Evolutionary conservation across 2,113 vertebrate genomes (phyloP).

Genomic region (Euleptes europaea): DNA sequence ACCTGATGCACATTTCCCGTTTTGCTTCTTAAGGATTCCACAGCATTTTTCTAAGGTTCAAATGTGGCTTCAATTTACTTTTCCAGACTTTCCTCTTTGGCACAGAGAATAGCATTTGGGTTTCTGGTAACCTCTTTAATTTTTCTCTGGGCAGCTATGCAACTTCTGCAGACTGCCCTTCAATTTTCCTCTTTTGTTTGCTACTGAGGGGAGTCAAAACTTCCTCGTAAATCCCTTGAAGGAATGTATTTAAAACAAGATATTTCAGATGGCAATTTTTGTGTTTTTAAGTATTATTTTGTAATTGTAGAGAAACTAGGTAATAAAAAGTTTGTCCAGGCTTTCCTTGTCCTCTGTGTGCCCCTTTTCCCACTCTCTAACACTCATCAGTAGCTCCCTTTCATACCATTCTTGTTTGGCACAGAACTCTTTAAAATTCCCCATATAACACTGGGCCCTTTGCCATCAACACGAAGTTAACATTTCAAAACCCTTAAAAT

Average conservation of each 20-base stretch:
- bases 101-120: background rate
- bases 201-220: background rate
- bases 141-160: background rate
- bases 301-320: background rate
- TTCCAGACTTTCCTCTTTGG: background rate
- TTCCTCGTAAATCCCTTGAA: background rate
- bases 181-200: background rate
- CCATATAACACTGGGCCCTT: background rate
- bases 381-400: background rate
- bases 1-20: background rate
- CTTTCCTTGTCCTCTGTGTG: background rate
- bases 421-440: conserved; percentile 1
- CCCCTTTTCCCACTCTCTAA: background rate
- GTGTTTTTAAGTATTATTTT: background rate
- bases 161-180: background rate
- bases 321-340: background rate
- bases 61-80: conserved; percentile 5
- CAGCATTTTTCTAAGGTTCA: background rate
- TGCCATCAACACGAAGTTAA: background rate
- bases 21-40: background rate
- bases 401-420: background rate
- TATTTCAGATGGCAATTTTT: background rate
- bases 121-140: conserved; percentile 9
- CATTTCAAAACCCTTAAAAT: background rate
- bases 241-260: background rate